A percentile compares a stretch with the other conserved stretches of the same genome.
phyloP scores from a whole-genome alignment of 2,888 invertebrate species.

The Alloscopus bannaensis region DNA sequence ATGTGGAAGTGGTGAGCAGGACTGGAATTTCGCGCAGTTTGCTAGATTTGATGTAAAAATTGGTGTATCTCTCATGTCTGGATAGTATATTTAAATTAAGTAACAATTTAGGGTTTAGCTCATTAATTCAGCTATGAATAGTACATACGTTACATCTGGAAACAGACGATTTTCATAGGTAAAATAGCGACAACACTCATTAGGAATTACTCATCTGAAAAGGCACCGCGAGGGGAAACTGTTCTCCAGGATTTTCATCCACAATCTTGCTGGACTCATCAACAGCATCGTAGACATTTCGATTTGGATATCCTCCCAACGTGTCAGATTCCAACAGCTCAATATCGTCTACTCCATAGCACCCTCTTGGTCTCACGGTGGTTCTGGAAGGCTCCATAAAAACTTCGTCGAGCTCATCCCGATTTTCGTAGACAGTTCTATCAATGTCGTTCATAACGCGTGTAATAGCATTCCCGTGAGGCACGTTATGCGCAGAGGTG shows the following conservation, averaged over 20 bases:
- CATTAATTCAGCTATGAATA: no score
- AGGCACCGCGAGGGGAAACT: slow-evolving; percentile 34
- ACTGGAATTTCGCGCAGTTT: no score
- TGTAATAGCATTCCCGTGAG: neutral
- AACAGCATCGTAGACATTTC: slow-evolving; percentile 7
- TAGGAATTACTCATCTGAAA: slow-evolving; percentile 1
- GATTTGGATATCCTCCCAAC: neutral
- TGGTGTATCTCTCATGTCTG: no score
- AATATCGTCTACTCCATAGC: neutral
- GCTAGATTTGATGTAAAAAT: no score
- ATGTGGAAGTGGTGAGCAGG: no score
- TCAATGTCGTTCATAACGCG: slow-evolving; percentile 35
- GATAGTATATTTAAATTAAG: no score
- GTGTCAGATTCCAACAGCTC: slow-evolving; percentile 18
- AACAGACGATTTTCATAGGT: no score
- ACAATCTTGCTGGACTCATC: neutral
- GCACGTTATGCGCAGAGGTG: no score
- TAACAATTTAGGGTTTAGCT: no score
- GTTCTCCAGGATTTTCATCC: slow-evolving; percentile 2
- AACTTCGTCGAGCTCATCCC: slow-evolving; percentile 26
- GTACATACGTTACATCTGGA: no score
- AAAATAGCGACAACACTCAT: no score
- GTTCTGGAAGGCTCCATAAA: slow-evolving; percentile 37
- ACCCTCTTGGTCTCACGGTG: no score
- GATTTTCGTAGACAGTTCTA: slow-evolving; percentile 43